Conservation (phyloP, 2,888 invertebrate genomes). For the Zhengitettix transpicula region DNA sequence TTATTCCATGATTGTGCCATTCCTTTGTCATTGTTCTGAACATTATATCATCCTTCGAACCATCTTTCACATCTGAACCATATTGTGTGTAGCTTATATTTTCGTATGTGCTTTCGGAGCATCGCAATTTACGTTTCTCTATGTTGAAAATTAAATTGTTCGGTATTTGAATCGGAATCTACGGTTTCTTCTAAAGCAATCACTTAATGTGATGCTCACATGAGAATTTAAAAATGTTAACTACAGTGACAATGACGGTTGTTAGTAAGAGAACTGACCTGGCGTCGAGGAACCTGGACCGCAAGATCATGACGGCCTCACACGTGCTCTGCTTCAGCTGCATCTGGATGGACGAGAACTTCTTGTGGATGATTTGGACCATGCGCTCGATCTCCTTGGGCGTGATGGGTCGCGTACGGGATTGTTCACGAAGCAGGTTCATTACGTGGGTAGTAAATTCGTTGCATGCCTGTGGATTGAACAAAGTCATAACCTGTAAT, state of each 20-base stretch:
- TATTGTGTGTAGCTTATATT: too few relatives aligned
- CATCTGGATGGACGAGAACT: slow-evolving; percentile 94
- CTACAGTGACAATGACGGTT: background rate
- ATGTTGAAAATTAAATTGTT: too few relatives aligned
- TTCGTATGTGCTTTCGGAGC: too few relatives aligned
- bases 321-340: slow-evolving; percentile 99
- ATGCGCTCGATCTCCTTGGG: slow-evolving; percentile 98
- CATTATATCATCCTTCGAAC: too few relatives aligned
- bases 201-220: too few relatives aligned
- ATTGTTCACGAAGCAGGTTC: slow-evolving; percentile 91
- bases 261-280: slow-evolving; percentile 27
- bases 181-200: too few relatives aligned
- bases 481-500: too few relatives aligned
- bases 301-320: slow-evolving; percentile 97
- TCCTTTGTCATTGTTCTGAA: too few relatives aligned
- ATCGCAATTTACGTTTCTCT: too few relatives aligned
- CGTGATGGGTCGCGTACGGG: slow-evolving; percentile 92
- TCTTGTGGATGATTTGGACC: slow-evolving; percentile 97
- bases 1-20: too few relatives aligned
- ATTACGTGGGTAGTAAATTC: slow-evolving; percentile 99
- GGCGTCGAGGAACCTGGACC: slow-evolving; percentile 61
- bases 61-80: too few relatives aligned
- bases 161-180: too few relatives aligned
- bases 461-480: slow-evolving; percentile 66
- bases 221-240: background rate